phyloP scores from a whole-genome alignment of 2,888 invertebrate species.

The Pseudococcus viburni region DNA sequence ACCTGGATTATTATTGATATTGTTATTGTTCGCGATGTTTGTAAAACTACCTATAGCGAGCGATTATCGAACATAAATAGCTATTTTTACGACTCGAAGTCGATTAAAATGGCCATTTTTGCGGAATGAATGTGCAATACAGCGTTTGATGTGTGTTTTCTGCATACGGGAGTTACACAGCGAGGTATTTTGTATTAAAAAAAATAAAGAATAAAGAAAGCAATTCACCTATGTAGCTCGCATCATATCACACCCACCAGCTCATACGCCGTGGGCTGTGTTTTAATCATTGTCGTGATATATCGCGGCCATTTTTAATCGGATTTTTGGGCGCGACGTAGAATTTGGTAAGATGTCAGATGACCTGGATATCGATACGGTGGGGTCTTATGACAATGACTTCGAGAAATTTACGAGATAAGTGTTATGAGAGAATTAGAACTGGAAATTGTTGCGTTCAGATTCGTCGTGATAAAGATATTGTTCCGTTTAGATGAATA shows the following conservation, averaged over 20 bases:
- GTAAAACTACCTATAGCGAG: neutral
- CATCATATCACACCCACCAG: neutral
- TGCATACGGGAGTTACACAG: neutral
- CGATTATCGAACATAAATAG: neutral
- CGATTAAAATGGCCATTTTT: neutral
- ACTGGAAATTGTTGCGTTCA: neutral
- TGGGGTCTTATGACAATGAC: neutral
- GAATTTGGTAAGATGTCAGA: conserved; percentile 1
- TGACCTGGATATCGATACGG: conserved; percentile 16
- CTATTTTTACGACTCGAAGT: neutral
- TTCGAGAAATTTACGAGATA: neutral
- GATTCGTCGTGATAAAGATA: neutral
- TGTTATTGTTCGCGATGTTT: neutral
- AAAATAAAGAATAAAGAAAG: neutral
- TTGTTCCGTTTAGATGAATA: neutral
- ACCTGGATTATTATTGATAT: neutral
- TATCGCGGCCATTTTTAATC: conserved; percentile 2
- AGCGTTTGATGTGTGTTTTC: neutral
- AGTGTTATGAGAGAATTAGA: neutral
- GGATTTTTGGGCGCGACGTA: neutral
- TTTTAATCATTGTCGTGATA: conserved; percentile 44
- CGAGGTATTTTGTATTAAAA: neutral
- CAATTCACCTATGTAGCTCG: conserved; percentile 5
- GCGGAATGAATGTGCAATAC: neutral
- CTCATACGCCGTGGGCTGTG: neutral